These are phyloP conservation scores for Diprion similis DNA, from an alignment of 1,140 invertebrate genomes.

Conservation along the genomic window DNA sequence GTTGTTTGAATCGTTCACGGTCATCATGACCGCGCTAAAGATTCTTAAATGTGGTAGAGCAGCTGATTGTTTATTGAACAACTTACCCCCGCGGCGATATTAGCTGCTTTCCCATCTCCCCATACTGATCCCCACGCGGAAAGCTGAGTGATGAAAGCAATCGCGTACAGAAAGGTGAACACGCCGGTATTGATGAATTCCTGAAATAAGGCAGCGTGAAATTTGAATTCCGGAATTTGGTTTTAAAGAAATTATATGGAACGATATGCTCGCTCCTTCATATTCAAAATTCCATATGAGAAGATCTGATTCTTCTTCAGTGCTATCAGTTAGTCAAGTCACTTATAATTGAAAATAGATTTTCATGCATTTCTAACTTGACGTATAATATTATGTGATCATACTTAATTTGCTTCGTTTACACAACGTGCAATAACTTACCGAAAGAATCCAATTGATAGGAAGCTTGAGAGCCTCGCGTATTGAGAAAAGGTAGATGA, in stretches of 20 bases:
- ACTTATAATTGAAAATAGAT: too few relatives aligned
- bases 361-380: too few relatives aligned
- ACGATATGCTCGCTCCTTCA: too few relatives aligned
- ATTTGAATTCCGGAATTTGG: background rate
- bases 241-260: too few relatives aligned
- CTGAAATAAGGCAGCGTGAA: conserved; percentile 62
- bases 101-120: conserved; percentile 50
- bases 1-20: too few relatives aligned
- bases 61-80: background rate
- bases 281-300: too few relatives aligned
- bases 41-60: too few relatives aligned
- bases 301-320: too few relatives aligned
- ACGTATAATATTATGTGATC: too few relatives aligned
- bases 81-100: conserved; percentile 79
- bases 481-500: conserved; percentile 81
- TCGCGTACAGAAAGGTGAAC: conserved; percentile 75
- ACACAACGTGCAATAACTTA: conserved; percentile 59
- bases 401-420: too few relatives aligned
- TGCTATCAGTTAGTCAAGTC: too few relatives aligned
- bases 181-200: conserved; percentile 79
- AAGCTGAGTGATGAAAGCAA: conserved; percentile 82
- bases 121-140: conserved; percentile 59
- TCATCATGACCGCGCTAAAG: too few relatives aligned
- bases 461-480: conserved; percentile 78
- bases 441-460: conserved; percentile 84